Conservation (phyloP, 2,113 vertebrate genomes). For the Thermophis baileyi region DNA sequence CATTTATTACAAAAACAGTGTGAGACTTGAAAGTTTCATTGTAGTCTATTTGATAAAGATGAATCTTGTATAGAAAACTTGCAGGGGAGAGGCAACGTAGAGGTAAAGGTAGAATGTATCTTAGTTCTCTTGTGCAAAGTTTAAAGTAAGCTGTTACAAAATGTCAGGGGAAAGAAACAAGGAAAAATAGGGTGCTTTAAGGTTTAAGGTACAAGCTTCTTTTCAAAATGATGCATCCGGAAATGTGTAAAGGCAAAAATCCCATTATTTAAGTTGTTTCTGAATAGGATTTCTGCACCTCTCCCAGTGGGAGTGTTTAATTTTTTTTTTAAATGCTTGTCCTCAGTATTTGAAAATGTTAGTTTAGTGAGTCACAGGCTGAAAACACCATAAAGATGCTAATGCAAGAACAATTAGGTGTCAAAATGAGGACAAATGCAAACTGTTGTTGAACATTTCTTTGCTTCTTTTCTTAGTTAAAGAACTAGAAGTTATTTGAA, state of each 20-base stretch:
- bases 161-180: constrained; percentile 48
- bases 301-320: background rate
- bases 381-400: constrained; percentile 16
- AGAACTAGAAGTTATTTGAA: background rate
- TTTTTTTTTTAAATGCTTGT: constrained; percentile 23
- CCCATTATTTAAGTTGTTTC: constrained; percentile 15
- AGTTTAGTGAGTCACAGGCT: constrained; percentile 17
- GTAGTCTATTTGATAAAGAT: constrained; percentile 32
- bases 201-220: constrained; percentile 33
- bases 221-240: constrained; percentile 29
- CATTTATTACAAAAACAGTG: constrained; percentile 45
- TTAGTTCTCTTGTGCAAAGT: constrained; percentile 39
- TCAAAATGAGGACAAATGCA: constrained; percentile 6
- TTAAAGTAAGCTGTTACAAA: constrained; percentile 43
- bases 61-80: constrained; percentile 12
- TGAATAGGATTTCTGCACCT: constrained; percentile 38
- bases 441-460: background rate
- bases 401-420: background rate
- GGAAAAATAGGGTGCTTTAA: constrained; percentile 31
- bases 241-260: constrained; percentile 22
- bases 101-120: constrained; percentile 3
- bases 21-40: constrained; percentile 37
- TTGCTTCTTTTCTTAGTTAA: constrained; percentile 16
- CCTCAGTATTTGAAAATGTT: constrained; percentile 37
- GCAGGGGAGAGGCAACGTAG: background rate